Percentiles rank a stretch among this genome's conserved stretches.
Conservation (phyloP, 1,140 invertebrate genomes). For the Cataglyphis hispanica region DNA sequence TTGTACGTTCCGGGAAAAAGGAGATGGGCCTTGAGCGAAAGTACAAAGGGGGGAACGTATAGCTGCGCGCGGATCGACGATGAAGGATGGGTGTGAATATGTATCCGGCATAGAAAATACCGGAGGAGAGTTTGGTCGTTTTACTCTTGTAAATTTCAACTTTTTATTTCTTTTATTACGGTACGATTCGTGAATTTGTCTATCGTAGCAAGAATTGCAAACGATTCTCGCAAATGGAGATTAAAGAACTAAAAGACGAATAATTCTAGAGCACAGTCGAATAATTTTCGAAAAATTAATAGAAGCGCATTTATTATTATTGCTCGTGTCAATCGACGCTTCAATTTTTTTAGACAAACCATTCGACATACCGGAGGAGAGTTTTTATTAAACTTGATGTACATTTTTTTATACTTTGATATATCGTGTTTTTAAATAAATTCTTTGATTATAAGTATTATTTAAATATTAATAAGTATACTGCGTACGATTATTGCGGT, state of each 20-base stretch:
- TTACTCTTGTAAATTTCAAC: constrained; percentile 59
- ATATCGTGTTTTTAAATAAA: background rate
- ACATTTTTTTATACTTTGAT: background rate
- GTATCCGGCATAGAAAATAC: constrained; percentile 66
- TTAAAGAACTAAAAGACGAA: background rate
- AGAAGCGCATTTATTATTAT: background rate
- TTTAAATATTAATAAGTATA: too few relatives aligned
- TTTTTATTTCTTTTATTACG: constrained; percentile 48
- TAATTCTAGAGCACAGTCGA: background rate
- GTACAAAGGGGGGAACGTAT: constrained; percentile 66
- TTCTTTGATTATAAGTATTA: constrained; percentile 9
- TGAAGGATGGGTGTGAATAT: constrained; percentile 68
- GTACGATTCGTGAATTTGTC: constrained; percentile 22
- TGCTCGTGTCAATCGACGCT: background rate
- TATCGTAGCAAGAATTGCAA: background rate
- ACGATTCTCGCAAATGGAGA: background rate
- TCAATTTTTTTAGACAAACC: background rate
- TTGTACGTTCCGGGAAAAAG: constrained; percentile 71
- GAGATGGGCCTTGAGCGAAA: constrained; percentile 57
- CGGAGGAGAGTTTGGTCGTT: constrained; percentile 33
- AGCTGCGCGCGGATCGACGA: constrained; percentile 51
- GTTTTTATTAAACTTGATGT: background rate
- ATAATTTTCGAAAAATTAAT: background rate
- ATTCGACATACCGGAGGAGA: too few relatives aligned
- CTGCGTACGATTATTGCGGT: constrained; percentile 6